These are phyloP conservation scores for Tretioscincus oriximinensis DNA, from an alignment of 2,113 vertebrate species.

Conservation along the genomic window DNA sequence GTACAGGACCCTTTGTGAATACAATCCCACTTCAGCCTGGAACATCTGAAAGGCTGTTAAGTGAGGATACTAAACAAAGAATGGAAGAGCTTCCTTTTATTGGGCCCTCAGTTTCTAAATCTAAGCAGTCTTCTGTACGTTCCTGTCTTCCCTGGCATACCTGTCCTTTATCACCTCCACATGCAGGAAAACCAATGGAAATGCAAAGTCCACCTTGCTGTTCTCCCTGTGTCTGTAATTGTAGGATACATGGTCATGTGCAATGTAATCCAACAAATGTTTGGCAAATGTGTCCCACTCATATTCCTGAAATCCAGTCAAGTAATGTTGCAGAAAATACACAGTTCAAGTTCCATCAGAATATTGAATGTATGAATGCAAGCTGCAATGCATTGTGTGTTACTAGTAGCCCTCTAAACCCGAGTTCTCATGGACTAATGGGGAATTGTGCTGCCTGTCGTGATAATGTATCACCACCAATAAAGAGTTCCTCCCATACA, in stretches of 20 bases:
- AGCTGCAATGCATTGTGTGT: constrained; percentile 65
- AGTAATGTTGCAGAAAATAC: constrained; percentile 64
- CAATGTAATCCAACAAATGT: constrained; percentile 63
- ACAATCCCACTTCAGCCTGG: constrained; percentile 55
- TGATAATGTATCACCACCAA: constrained; percentile 42
- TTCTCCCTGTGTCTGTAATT: constrained; percentile 66
- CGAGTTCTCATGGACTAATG: constrained; percentile 51
- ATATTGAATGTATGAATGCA: constrained; percentile 60
- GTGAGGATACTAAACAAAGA: constrained; percentile 20
- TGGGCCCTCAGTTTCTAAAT: constrained; percentile 35
- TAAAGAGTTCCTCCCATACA: constrained; percentile 32
- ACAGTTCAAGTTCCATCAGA: constrained; percentile 56
- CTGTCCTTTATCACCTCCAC: constrained; percentile 57
- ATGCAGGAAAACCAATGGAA: constrained; percentile 58
- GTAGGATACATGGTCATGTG: constrained; percentile 64
- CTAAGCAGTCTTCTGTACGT: constrained; percentile 52
- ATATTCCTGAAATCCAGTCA: constrained; percentile 37
- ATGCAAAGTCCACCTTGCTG: constrained; percentile 60
- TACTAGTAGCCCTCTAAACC: constrained; percentile 58
- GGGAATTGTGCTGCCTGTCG: constrained; percentile 44
- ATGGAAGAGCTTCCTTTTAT: constrained; percentile 48
- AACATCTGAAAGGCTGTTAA: constrained; percentile 52
- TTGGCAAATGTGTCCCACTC: constrained; percentile 63
- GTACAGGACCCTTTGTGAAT: constrained; percentile 62
- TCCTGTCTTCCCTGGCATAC: constrained; percentile 53